A percentile compares a stretch with the other conserved stretches of the same genome.
Conservation (phyloP, 1,140 invertebrate genomes). For the Drosophila sturtevanti region DNA sequence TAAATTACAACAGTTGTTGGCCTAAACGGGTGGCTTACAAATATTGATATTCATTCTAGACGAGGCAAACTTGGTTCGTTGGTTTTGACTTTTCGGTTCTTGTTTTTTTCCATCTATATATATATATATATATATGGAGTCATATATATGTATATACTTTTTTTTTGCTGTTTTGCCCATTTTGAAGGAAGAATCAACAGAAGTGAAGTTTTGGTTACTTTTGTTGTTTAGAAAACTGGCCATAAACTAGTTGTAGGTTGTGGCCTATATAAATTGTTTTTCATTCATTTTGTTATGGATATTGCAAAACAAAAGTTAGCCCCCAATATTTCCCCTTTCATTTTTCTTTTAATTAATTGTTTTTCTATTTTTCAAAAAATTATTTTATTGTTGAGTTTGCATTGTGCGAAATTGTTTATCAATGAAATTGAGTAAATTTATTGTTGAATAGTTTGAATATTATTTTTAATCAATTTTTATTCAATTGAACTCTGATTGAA, state of each 20-base stretch:
- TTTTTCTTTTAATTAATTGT: slow-evolving; percentile 31
- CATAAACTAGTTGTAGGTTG: slow-evolving; percentile 50
- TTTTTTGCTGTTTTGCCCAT: neutral
- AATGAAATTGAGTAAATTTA: neutral
- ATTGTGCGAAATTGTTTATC: neutral
- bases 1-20: slow-evolving; percentile 69
- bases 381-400: neutral
- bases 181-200: neutral
- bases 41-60: slow-evolving; percentile 64
- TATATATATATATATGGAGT: no score
- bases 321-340: slow-evolving; percentile 28
- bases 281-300: slow-evolving; percentile 13
- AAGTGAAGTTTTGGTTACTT: neutral
- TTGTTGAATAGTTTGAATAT: no score
- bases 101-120: neutral
- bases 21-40: slow-evolving; percentile 58
- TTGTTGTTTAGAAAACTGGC: slow-evolving; percentile 41
- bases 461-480: no score
- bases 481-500: no score
- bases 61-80: slow-evolving; percentile 5
- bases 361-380: neutral
- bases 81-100: slow-evolving; percentile 17
- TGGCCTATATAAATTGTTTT: slow-evolving; percentile 18
- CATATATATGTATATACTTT: no score
- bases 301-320: slow-evolving; percentile 38